Conservation (phyloP, 2,797 vertebrate species). For the Tiaroga cobitis region DNA sequence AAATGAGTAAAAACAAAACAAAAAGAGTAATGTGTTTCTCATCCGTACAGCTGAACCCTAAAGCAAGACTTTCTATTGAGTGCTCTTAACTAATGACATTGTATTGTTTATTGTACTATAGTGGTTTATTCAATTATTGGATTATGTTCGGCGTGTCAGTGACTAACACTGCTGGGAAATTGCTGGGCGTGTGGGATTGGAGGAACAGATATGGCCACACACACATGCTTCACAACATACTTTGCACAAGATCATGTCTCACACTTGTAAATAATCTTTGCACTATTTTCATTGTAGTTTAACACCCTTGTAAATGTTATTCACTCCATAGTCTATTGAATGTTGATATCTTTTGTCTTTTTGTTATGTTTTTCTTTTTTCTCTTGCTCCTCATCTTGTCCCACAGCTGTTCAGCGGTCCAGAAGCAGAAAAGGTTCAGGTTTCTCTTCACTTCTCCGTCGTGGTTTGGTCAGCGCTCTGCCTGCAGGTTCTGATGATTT, state of each 20-base stretch:
- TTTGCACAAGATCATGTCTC: not conserved
- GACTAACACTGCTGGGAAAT: conserved; percentile 22
- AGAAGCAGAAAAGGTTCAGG: conserved; percentile 6
- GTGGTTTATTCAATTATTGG: conserved; percentile 57
- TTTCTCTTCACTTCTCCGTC: not conserved
- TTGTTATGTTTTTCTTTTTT: not conserved
- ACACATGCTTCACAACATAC: not conserved
- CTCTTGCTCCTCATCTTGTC: not conserved
- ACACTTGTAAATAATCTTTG: not conserved
- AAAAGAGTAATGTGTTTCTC: conserved; percentile 43
- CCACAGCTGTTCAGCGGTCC: conserved; percentile 27
- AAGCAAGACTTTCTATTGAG: conserved; percentile 44
- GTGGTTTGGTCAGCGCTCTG: conserved; percentile 21
- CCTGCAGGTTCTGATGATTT: conserved; percentile 34
- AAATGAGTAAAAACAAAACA: not conserved
- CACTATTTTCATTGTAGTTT: conserved; percentile 11
- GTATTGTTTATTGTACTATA: conserved; percentile 58
- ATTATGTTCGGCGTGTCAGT: not conserved
- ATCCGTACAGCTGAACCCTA: conserved; percentile 42
- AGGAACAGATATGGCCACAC: not conserved
- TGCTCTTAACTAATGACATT: conserved; percentile 62
- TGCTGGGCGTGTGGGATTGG: not conserved
- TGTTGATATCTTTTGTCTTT: conserved; percentile 10
- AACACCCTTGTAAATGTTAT: not conserved
- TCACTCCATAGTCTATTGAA: not conserved